Evolutionary conservation across 2,797 vertebrate genomes (phyloP).

Genomic region (Percopsis omiscomaycus): DNA sequence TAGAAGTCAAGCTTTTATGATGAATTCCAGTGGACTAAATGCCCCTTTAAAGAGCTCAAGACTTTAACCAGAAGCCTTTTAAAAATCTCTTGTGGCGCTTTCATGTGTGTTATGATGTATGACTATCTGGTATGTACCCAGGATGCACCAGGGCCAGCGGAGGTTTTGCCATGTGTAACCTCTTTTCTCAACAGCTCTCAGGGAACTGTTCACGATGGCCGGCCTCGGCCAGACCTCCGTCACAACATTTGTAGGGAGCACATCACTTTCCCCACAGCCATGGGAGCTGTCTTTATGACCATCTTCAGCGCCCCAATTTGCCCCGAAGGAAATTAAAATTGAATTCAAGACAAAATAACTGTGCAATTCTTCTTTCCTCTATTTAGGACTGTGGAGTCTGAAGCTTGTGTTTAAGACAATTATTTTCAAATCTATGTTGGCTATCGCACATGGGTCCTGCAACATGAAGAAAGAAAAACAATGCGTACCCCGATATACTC

Average conservation of each 20-base stretch:
- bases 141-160: conserved; percentile 19
- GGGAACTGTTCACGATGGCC: conserved; percentile 10
- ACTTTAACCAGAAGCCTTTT: conserved; percentile 32
- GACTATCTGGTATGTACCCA: conserved; percentile 49
- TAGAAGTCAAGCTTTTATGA: conserved; percentile 43
- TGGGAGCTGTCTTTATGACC: conserved; percentile 12
- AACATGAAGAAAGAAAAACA: neutral
- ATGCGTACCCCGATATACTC: conserved; percentile 72
- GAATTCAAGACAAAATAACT: conserved; percentile 6
- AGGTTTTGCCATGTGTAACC: neutral
- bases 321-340: conserved; percentile 17
- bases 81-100: conserved; percentile 8
- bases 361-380: neutral
- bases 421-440: too few species aligned
- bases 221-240: conserved; percentile 16
- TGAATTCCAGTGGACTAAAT: conserved; percentile 43
- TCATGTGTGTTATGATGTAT: conserved; percentile 29
- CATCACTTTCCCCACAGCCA: conserved; percentile 16
- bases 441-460: too few species aligned
- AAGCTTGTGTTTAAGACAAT: too few species aligned
- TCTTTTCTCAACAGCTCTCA: too few species aligned
- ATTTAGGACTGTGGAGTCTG: too few species aligned
- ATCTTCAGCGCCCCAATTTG: conserved; percentile 5
- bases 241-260: conserved; percentile 16
- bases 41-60: conserved; percentile 24